phyloP scores from a whole-genome alignment of 2,888 invertebrate species.

The Pasiphila rectangulata region DNA sequence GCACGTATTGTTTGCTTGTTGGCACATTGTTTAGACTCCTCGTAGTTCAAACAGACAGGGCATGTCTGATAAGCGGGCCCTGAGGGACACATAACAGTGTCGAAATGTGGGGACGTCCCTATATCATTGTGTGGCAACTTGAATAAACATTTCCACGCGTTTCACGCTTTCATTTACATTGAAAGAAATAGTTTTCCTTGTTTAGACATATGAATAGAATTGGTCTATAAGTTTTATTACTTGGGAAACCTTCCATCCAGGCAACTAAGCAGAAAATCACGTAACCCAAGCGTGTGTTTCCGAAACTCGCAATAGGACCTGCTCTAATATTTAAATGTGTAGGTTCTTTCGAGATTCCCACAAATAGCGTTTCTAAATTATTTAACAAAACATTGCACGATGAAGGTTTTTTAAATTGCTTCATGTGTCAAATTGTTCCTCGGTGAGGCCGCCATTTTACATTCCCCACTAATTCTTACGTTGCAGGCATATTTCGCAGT shows the following conservation, averaged over 20 bases:
- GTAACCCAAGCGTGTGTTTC: conserved; percentile 22
- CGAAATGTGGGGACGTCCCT: conserved; percentile 37
- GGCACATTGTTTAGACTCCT: conserved; percentile 52
- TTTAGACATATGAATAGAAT: conserved; percentile 17
- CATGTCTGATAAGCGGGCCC: conserved; percentile 53
- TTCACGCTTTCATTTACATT: conserved; percentile 14
- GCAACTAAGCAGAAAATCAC: conserved; percentile 20
- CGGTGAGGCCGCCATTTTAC: no score
- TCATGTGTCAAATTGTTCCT: no score
- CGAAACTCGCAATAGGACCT: no score
- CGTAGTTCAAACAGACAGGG: conserved; percentile 55
- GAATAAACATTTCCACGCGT: conserved; percentile 23
- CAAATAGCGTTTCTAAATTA: no score
- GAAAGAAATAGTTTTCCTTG: conserved; percentile 18
- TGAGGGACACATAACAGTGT: conserved; percentile 41
- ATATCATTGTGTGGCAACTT: conserved; percentile 33
- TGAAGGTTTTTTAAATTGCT: no score
- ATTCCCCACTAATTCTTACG: no score
- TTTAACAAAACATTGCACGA: no score
- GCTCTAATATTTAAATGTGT: no score
- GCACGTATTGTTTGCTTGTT: conserved; percentile 51
- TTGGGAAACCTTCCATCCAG: conserved; percentile 7
- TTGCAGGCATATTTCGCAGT: no score
- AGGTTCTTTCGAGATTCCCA: no score
- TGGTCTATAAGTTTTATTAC: conserved; percentile 5